These are phyloP conservation scores for Pteropus rufus DNA, from an alignment of 2,797 vertebrate genomes.

Conservation along the genomic window DNA sequence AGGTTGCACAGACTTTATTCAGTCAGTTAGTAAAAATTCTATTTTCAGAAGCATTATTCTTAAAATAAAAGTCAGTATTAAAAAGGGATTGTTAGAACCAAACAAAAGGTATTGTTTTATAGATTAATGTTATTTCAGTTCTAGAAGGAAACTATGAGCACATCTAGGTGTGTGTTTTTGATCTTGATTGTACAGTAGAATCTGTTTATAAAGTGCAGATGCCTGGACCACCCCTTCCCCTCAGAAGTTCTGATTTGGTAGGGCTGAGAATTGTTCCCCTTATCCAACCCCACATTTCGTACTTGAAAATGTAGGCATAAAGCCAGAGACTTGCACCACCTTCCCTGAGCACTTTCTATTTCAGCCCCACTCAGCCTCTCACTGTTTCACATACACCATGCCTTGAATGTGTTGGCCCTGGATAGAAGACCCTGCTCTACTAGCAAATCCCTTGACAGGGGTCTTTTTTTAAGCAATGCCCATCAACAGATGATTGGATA, in stretches of 20 bases:
- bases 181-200: neutral
- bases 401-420: neutral
- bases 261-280: neutral
- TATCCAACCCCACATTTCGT: neutral
- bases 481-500: too few relatives aligned
- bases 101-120: neutral
- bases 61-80: neutral
- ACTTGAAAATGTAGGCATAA: neutral
- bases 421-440: neutral
- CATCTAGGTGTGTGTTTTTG: neutral
- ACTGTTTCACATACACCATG: neutral
- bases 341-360: neutral
- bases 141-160: neutral
- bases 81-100: neutral
- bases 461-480: neutral
- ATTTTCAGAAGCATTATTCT: neutral
- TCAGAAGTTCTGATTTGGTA: neutral
- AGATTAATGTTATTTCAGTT: neutral
- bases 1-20: slow-evolving; percentile 31
- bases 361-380: neutral
- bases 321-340: neutral
- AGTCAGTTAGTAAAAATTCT: neutral
- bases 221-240: too few relatives aligned
- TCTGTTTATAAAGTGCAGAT: neutral
- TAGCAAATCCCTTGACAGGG: neutral